Conservation (phyloP, 1,140 invertebrate genomes). For the Drosophila tropicalis region DNA sequence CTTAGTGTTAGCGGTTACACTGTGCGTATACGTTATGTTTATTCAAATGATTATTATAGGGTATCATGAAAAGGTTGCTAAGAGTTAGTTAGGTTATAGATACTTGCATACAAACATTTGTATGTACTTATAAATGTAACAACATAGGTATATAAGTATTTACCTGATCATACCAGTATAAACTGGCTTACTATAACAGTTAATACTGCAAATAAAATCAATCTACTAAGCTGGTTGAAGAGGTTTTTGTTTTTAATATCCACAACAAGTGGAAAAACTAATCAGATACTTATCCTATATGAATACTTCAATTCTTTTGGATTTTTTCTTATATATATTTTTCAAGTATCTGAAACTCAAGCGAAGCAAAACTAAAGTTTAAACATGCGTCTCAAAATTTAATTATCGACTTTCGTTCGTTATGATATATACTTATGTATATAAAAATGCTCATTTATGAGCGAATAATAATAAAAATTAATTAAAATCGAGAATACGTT, state of each 20-base stretch:
- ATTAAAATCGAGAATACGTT: conserved; percentile 17
- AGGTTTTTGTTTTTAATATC: background rate
- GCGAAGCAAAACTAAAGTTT: background rate
- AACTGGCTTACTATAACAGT: background rate
- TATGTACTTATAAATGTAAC: conserved; percentile 3
- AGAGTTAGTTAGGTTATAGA: background rate
- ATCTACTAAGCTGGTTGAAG: background rate
- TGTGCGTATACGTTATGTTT: too few species aligned
- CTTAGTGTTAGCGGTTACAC: too few species aligned
- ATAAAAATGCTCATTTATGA: conserved; percentile 9
- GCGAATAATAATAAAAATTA: conserved; percentile 7
- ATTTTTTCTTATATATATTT: background rate
- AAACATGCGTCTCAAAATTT: background rate
- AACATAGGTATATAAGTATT: background rate
- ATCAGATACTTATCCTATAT: background rate
- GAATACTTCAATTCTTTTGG: background rate
- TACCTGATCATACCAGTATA: conserved; percentile 24
- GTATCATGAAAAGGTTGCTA: background rate
- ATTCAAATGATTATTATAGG: background rate
- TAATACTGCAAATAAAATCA: background rate
- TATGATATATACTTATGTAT: too few species aligned
- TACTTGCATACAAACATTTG: conserved; percentile 13
- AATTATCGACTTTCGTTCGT: background rate
- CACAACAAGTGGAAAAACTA: background rate
- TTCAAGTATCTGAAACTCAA: background rate